phyloP scores from a whole-genome alignment of 2,888 invertebrate species.

The Sinotaia quadrata region DNA sequence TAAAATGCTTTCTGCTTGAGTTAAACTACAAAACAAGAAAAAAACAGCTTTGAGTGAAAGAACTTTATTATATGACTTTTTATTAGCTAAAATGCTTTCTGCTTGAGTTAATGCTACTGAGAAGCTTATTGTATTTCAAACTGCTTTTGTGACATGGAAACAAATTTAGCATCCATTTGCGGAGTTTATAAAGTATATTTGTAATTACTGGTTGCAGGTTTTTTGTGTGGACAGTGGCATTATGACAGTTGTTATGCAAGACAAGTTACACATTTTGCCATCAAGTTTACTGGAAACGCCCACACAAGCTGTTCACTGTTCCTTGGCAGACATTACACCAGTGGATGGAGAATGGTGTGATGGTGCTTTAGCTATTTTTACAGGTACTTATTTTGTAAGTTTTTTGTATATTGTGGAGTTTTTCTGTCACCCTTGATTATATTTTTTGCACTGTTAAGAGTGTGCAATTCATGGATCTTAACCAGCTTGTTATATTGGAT shows the following conservation, averaged over 20 bases:
- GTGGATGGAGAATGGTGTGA: constrained; percentile 49
- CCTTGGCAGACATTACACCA: constrained; percentile 46
- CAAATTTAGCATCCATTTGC: background rate
- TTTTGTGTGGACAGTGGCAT: constrained; percentile 33
- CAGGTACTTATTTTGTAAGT: constrained; percentile 14
- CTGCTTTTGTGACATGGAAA: background rate
- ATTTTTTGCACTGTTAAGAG: too few species aligned
- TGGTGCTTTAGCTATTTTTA: constrained; percentile 45
- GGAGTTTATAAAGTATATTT: background rate
- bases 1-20: too few species aligned
- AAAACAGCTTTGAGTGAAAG: too few species aligned
- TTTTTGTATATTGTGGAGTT: background rate
- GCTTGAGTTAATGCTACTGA: too few species aligned
- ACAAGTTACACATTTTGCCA: constrained; percentile 25
- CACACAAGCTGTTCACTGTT: constrained; percentile 38
- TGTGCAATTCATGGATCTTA: too few species aligned
- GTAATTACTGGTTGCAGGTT: constrained; percentile 24
- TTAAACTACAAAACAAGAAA: too few species aligned
- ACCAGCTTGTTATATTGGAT: too few species aligned
- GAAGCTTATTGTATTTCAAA: too few species aligned
- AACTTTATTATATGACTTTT: too few species aligned
- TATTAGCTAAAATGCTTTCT: too few species aligned
- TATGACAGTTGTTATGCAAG: constrained; percentile 2
- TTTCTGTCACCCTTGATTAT: background rate
- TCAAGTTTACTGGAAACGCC: constrained; percentile 13